phyloP scores from a whole-genome alignment of 2,797 vertebrate species.

The Catostomus latipinnis region DNA sequence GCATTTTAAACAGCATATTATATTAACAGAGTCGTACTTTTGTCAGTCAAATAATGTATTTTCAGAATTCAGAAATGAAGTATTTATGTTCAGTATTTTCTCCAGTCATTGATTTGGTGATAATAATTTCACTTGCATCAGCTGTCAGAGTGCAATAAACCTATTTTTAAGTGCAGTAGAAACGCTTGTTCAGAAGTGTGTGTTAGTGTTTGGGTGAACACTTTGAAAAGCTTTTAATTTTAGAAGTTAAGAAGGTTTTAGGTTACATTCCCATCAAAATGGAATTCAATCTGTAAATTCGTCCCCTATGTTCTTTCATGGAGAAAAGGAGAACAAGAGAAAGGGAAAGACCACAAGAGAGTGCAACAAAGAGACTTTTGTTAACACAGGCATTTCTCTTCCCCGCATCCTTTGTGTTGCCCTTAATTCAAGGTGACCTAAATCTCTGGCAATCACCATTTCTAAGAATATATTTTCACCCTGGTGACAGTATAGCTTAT shows the following conservation, averaged over 20 bases:
- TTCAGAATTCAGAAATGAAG: not conserved
- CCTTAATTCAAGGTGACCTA: conserved; percentile 2
- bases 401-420: conserved; percentile 5
- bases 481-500: conserved; percentile 11
- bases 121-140: not conserved
- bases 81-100: conserved; percentile 25
- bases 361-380: conserved; percentile 38
- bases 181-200: not conserved
- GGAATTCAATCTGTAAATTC: conserved; percentile 33
- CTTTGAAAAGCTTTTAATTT: conserved; percentile 37
- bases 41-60: not conserved
- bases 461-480: not conserved
- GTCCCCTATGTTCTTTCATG: conserved; percentile 23
- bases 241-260: not conserved
- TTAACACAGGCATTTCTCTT: conserved; percentile 19
- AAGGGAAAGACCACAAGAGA: not conserved
- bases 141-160: not conserved
- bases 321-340: not conserved
- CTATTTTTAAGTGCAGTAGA: not conserved
- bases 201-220: conserved; percentile 1
- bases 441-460: not conserved
- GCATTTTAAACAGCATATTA: not conserved
- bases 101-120: not conserved
- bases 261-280: conserved; percentile 25
- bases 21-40: conserved; percentile 12